These are phyloP conservation scores for Stichopus horrens DNA, from an alignment of 53 echinoderm and acorn worm genomes.

Conservation along the genomic window DNA sequence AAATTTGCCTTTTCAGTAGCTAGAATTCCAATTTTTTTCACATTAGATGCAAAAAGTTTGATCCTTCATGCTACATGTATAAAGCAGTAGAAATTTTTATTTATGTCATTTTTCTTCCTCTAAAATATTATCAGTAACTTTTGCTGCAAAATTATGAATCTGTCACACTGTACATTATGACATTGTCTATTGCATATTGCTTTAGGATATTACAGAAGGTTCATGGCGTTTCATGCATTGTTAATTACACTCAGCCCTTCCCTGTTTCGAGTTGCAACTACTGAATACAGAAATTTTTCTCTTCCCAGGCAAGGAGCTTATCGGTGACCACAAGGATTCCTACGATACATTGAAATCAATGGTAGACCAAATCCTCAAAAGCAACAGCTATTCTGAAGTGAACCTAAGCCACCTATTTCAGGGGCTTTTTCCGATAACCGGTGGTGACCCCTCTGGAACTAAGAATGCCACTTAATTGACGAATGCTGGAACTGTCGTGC, in stretches of 20 bases:
- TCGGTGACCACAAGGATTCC: neutral
- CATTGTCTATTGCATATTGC: neutral
- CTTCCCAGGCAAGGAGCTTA: neutral
- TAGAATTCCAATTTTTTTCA: too few relatives aligned
- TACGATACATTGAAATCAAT: slow-evolving; percentile 62
- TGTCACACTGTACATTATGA: neutral
- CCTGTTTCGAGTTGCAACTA: neutral
- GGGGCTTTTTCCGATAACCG: slow-evolving; percentile 64
- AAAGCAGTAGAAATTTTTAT: too few relatives aligned
- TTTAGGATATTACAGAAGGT: neutral
- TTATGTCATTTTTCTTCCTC: too few relatives aligned
- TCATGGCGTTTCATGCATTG: neutral
- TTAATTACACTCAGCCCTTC: neutral
- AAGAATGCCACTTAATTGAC: too few relatives aligned
- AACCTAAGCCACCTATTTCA: slow-evolving; percentile 79
- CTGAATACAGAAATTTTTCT: neutral
- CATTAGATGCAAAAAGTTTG: too few relatives aligned
- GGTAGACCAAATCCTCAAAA: slow-evolving; percentile 62
- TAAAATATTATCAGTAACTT: too few relatives aligned
- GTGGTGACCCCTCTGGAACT: too few relatives aligned
- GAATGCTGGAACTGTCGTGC: too few relatives aligned
- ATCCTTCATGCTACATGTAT: too few relatives aligned
- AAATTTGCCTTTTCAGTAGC: too few relatives aligned
- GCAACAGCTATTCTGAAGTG: slow-evolving; percentile 89
- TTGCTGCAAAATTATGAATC: neutral